Evolutionary conservation across 53 echinoderm and acorn worm genomes (phyloP), one percentile per base, ranked within the genome.

Genomic region (Arbacia lixula): DNA sequence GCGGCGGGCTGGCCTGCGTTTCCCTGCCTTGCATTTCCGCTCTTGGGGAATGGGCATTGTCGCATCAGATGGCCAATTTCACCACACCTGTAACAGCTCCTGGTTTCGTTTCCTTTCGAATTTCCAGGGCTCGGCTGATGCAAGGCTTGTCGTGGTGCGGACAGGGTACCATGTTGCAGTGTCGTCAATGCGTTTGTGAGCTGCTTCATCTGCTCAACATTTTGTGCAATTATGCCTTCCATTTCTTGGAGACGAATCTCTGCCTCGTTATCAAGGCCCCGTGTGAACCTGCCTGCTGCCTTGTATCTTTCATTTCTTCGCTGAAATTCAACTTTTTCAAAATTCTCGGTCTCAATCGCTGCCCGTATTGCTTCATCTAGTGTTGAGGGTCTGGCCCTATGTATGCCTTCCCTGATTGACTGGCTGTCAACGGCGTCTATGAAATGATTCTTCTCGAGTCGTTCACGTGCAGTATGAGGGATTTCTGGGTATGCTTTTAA

Each of bases 401-500:
- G 84, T 30, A 86, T 83, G 8, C 74, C 86, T 6, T 36, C 74
- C 14, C 86, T 49, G 1, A 90, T 74, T 2, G 83, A 83, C 20
- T 72, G 39, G 12, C 86, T 74, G 5, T 86, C 83, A 17, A 91
- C 66, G 1, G 90, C 85, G 30, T 91, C 86, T 3, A 68, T 82
- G 58, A 75, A 91, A 52, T 87, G 87, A 66, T 85, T 85, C 68
- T 67, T 82, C 57, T 81, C 90, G 26, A 90, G 26, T 30, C 90
- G 68, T 46, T 86, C 90, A 30, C 90, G 17, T 5, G 71, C 39
- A 12, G 55, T 42, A 19, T 67, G 49, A 9, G 60, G 77, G 51
- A 91, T 64, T 22, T 86, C 84, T 16, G 84, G 84, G 84, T 87
- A n/a, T n/a, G n/a, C n/a, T n/a, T n/a, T n/a, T n/a, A n/a, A n/a